Percentiles rank a stretch among this genome's conserved stretches.
Evolutionary conservation across 1,140 invertebrate genomes (phyloP).

Genomic region (Dinothrombium tinctorium): DNA sequence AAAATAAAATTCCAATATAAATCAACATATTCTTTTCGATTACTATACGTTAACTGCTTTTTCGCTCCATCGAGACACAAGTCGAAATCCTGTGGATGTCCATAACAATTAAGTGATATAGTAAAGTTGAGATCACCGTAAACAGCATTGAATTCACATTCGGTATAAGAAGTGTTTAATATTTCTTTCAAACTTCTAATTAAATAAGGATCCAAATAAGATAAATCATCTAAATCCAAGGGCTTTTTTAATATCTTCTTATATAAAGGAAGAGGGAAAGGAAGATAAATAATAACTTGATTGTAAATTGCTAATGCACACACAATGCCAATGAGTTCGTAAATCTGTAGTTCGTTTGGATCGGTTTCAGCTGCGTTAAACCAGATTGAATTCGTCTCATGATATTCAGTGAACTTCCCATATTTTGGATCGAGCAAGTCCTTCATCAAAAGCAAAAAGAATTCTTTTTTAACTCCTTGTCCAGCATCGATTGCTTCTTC

Average conservation of each 20-base stretch:
- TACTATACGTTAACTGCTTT: conserved; percentile 58
- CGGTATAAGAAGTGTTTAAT: conserved; percentile 6
- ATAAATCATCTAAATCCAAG: conserved; percentile 9
- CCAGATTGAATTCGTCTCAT: conserved; percentile 74
- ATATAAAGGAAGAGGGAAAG: conserved; percentile 79
- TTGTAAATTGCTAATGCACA: conserved; percentile 94
- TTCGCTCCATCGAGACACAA: conserved; percentile 55
- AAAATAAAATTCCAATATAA: conserved; percentile 71
- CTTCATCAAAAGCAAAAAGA: conserved; percentile 68
- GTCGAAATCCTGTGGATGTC: conserved; percentile 36
- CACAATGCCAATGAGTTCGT: conserved; percentile 59
- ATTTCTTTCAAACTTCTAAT: conserved; percentile 10
- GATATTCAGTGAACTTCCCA: conserved; percentile 84
- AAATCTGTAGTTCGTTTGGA: conserved; percentile 46
- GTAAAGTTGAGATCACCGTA: conserved; percentile 11
- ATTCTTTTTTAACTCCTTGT: conserved; percentile 75
- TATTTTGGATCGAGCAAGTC: conserved; percentile 89
- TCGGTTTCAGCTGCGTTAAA: conserved; percentile 39
- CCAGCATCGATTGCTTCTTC: conserved; percentile 94
- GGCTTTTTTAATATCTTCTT: conserved; percentile 68
- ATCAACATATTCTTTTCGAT: conserved; percentile 75
- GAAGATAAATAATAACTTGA: conserved; percentile 79
- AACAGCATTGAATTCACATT: conserved; percentile 9
- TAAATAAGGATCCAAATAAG: conserved; percentile 7
- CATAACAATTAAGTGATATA: conserved; percentile 12